Percentiles rank a stretch among this genome's conserved stretches.
Conservation (phyloP, 2,888 invertebrate species). For the Thera britannica region DNA sequence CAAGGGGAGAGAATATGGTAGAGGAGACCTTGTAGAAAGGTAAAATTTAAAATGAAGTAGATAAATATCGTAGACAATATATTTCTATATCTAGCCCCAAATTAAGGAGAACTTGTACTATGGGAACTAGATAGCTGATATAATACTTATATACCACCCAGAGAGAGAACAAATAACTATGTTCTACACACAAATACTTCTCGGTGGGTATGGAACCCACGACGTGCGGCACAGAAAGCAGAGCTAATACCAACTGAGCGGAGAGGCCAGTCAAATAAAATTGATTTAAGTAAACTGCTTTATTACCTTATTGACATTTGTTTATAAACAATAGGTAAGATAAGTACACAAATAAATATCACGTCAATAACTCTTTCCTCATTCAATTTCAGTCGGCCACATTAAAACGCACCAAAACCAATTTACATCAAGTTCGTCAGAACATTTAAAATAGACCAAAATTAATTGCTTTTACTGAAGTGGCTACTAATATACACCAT, state of each 20-base stretch:
- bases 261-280: background rate
- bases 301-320: too few species aligned
- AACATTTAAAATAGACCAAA: constrained; percentile 18
- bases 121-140: too few species aligned
- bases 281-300: background rate
- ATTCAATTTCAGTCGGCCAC: constrained; percentile 14
- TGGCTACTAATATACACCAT: constrained; percentile 15
- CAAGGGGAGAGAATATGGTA: too few species aligned
- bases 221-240: background rate
- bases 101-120: too few species aligned
- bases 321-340: background rate
- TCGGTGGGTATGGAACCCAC: too few species aligned
- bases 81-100: too few species aligned
- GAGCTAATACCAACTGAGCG: background rate
- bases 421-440: constrained; percentile 19
- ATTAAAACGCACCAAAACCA: constrained; percentile 19
- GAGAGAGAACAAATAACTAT: too few species aligned
- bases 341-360: background rate
- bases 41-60: too few species aligned
- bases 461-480: constrained; percentile 23
- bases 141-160: too few species aligned
- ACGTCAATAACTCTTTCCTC: constrained; percentile 4
- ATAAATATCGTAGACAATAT: too few species aligned
- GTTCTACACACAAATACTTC: too few species aligned
- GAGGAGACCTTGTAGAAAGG: too few species aligned